Conservation (phyloP, 2,797 vertebrate species). For the Chrysocyon brachyurus region DNA sequence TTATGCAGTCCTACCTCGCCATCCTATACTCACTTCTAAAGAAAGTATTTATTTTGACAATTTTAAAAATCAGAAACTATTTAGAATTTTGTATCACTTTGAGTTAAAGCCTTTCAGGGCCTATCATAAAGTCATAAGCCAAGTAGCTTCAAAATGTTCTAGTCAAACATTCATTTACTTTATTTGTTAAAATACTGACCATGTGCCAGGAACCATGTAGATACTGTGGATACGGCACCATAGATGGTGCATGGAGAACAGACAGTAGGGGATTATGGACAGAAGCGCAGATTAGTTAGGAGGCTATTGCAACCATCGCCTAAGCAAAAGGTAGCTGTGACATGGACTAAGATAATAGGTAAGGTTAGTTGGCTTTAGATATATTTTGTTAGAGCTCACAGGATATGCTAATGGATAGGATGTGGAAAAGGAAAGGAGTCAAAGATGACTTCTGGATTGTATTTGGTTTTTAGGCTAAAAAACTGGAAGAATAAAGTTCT, state of each 20-base stretch:
- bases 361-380: not conserved
- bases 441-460: not conserved
- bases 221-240: not conserved
- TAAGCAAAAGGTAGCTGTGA: not conserved
- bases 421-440: not conserved
- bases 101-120: constrained; percentile 14
- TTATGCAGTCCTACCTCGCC: not conserved
- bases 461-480: not conserved
- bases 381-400: not conserved
- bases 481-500: constrained; percentile 36
- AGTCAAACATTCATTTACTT: not conserved
- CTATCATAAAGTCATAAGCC: not conserved
- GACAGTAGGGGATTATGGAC: not conserved
- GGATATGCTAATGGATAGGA: not conserved
- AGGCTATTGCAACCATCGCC: not conserved
- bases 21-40: constrained; percentile 49
- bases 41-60: constrained; percentile 9
- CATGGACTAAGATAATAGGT: not conserved
- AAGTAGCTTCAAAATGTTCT: constrained; percentile 31
- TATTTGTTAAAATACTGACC: not conserved
- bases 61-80: constrained; percentile 34
- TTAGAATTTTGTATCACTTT: constrained; percentile 30
- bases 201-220: not conserved
- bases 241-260: not conserved
- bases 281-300: not conserved